phyloP scores from a whole-genome alignment of 2,113 vertebrate genomes.

The Stegastes partitus region DNA sequence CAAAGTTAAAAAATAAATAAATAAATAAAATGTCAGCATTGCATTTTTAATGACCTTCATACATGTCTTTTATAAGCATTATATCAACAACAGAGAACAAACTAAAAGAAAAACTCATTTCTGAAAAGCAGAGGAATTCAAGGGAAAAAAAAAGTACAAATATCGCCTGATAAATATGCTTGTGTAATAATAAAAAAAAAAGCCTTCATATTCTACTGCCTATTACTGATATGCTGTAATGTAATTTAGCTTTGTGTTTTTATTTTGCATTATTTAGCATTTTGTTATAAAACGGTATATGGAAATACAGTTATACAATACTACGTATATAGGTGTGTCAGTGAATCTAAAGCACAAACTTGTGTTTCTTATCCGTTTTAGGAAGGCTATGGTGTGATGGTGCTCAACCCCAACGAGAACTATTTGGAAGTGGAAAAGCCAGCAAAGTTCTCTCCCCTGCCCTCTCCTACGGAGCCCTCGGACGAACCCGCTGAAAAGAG shows the following conservation, averaged over 20 bases:
- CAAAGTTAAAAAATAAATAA: background rate
- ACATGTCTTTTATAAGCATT: no score
- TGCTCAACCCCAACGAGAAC: conserved; percentile 99
- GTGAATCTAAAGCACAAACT: conserved; percentile 4
- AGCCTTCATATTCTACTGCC: no score
- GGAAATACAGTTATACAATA: no score
- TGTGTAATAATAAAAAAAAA: no score
- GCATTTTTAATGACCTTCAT: background rate
- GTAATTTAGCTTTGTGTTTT: no score
- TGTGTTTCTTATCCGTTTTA: conserved; percentile 78
- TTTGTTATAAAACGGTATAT: background rate
- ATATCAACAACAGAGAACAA: no score
- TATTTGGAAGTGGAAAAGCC: conserved; percentile 95
- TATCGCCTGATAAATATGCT: no score
- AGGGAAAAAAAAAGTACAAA: no score
- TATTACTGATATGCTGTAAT: no score
- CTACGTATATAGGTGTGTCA: background rate
- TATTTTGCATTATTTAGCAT: background rate
- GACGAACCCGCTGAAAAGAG: conserved; percentile 97
- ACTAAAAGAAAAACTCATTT: no score
- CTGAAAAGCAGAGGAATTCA: no score
- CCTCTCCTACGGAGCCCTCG: conserved; percentile 87
- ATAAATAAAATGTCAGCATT: background rate
- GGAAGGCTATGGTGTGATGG: conserved; percentile 96
- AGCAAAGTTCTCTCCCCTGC: conserved; percentile 78